phyloP scores from a whole-genome alignment of 2,113 vertebrate genomes.

The Amphiprion ocellaris region DNA sequence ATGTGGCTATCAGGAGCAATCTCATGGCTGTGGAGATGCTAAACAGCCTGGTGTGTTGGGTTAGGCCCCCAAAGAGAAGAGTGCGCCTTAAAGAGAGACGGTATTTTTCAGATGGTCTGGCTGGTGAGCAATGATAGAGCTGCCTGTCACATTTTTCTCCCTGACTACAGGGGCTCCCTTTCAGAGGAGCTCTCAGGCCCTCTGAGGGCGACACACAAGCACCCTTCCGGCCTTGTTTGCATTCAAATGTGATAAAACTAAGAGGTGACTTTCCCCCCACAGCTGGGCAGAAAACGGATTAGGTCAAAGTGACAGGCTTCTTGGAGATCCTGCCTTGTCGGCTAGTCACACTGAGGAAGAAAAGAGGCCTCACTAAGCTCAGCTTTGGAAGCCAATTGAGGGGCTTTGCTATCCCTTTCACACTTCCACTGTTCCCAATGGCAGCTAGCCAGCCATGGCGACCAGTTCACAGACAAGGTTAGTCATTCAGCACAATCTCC shows the following conservation, averaged over 20 bases:
- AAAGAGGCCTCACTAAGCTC: slow-evolving; percentile 81
- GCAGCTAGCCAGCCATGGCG: slow-evolving; percentile 78
- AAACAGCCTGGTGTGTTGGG: slow-evolving; percentile 84
- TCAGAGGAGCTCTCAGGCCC: slow-evolving; percentile 89
- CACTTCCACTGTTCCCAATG: slow-evolving; percentile 72
- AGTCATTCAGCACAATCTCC: slow-evolving; percentile 48
- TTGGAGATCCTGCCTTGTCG: slow-evolving; percentile 57
- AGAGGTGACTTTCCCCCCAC: slow-evolving; percentile 89
- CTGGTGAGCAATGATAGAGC: slow-evolving; percentile 89
- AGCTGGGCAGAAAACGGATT: slow-evolving; percentile 93
- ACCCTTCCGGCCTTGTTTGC: slow-evolving; percentile 91
- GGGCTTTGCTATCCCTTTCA: slow-evolving; percentile 80
- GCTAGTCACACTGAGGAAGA: slow-evolving; percentile 80
- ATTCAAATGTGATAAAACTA: slow-evolving; percentile 94
- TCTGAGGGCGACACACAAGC: slow-evolving; percentile 85
- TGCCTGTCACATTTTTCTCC: slow-evolving; percentile 96
- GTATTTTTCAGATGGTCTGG: slow-evolving; percentile 88
- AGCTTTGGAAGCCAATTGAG: slow-evolving; percentile 78
- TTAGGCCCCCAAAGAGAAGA: slow-evolving; percentile 82
- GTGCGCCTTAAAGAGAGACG: slow-evolving; percentile 82
- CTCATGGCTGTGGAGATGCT: slow-evolving; percentile 83
- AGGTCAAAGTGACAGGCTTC: slow-evolving; percentile 88
- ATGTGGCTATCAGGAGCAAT: slow-evolving; percentile 83
- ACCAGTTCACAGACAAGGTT: slow-evolving; percentile 70
- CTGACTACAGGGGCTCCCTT: slow-evolving; percentile 91